A percentile compares a stretch with the other conserved stretches of the same genome.
Evolutionary conservation across 2,797 vertebrate species (phyloP).

Genomic region (Tympanoctomys barrerae): DNA sequence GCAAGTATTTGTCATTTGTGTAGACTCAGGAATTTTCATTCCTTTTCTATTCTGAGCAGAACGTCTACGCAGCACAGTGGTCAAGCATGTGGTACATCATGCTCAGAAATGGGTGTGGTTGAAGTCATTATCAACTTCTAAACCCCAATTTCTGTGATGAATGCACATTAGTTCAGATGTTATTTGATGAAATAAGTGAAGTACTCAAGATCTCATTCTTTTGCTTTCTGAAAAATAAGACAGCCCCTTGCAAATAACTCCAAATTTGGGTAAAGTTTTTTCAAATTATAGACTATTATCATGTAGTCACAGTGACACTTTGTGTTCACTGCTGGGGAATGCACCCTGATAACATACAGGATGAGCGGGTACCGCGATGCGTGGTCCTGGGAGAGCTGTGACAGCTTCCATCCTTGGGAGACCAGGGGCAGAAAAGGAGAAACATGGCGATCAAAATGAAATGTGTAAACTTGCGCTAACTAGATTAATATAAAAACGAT

Average conservation of each 20-base stretch:
- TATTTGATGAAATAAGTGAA: conserved; percentile 80
- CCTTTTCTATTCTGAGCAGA: conserved; percentile 80
- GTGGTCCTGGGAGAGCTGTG: background rate
- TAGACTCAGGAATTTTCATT: background rate
- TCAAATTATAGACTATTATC: conserved; percentile 83
- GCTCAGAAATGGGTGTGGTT: conserved; percentile 74
- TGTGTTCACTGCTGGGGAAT: conserved; percentile 91
- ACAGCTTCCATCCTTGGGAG: conserved; percentile 64
- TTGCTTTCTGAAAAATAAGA: conserved; percentile 76
- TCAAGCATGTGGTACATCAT: conserved; percentile 78
- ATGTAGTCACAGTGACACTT: conserved; percentile 92
- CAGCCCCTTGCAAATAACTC: conserved; percentile 67
- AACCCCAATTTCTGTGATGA: conserved; percentile 84
- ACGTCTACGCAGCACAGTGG: conserved; percentile 75
- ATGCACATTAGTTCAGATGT: conserved; percentile 80
- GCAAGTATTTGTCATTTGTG: background rate
- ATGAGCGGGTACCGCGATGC: conserved; percentile 48
- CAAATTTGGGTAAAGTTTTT: conserved; percentile 83
- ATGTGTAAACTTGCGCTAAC: conserved; percentile 18
- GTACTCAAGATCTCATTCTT: conserved; percentile 75
- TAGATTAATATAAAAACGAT: background rate
- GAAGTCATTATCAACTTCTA: conserved; percentile 81
- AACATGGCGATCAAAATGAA: conserved; percentile 51
- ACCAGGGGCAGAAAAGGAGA: conserved; percentile 25
- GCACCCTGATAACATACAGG: conserved; percentile 83